phyloP scores from a whole-genome alignment of 2,888 invertebrate genomes.

The Melanargia galathea region DNA sequence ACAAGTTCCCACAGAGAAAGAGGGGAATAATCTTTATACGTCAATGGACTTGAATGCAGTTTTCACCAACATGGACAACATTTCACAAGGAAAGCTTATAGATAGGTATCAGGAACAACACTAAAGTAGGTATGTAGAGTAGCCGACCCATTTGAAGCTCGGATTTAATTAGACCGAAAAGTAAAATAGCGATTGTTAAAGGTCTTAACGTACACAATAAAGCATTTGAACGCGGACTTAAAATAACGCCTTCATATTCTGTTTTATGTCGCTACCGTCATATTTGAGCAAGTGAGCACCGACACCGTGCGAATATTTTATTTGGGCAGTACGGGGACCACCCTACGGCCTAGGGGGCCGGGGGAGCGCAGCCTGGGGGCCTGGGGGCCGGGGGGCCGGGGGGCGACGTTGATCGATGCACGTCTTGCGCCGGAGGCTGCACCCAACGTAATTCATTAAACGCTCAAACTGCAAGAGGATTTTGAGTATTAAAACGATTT shows the following conservation, averaged over 20 bases:
- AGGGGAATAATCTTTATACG: too few relatives aligned
- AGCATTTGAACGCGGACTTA: slow-evolving; percentile 26
- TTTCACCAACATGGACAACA: too few relatives aligned
- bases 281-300: slow-evolving; percentile 66
- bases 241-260: slow-evolving; percentile 45
- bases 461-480: slow-evolving; percentile 81
- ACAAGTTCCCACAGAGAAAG: too few relatives aligned
- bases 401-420: slow-evolving; percentile 85
- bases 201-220: slow-evolving; percentile 1
- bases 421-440: slow-evolving; percentile 84
- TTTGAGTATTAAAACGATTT: slow-evolving; percentile 82
- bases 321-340: slow-evolving; percentile 74
- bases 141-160: background rate
- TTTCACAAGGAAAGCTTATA: too few relatives aligned
- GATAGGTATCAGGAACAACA: too few relatives aligned
- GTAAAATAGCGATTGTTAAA: background rate
- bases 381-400: slow-evolving; percentile 48
- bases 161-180: background rate
- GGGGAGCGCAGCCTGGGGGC: slow-evolving; percentile 48
- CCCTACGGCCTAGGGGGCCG: slow-evolving; percentile 65
- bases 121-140: too few relatives aligned
- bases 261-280: slow-evolving; percentile 62
- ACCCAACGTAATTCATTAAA: slow-evolving; percentile 82
- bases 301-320: slow-evolving; percentile 75
- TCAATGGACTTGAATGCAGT: too few relatives aligned